Evolutionary conservation across 2,888 invertebrate species (phyloP).

Genomic region (Tipula lateralis): DNA sequence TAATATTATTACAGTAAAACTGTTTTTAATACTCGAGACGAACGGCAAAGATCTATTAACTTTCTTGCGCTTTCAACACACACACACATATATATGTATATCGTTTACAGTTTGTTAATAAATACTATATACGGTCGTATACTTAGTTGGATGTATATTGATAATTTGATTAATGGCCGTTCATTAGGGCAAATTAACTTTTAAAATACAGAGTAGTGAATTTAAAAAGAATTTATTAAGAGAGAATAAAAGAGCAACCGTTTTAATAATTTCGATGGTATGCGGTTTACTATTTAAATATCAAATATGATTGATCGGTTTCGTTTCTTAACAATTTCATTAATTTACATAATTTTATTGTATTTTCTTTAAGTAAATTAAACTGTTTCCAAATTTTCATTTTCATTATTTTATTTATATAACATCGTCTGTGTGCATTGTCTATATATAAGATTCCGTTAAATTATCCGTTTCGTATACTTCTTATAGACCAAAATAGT

Average conservation of each 20-base stretch:
- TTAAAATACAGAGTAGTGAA: neutral
- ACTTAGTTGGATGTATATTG: neutral
- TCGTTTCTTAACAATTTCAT: neutral
- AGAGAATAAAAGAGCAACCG: neutral
- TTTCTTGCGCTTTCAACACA: no score
- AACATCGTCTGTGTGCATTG: neutral
- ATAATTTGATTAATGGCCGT: neutral
- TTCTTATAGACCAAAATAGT: neutral
- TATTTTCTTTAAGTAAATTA: neutral
- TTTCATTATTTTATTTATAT: neutral
- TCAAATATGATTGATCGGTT: neutral
- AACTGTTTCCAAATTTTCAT: neutral
- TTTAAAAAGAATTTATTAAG: neutral
- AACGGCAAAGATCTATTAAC: neutral
- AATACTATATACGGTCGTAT: neutral
- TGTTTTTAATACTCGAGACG: neutral
- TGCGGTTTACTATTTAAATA: neutral
- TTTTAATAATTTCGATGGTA: neutral
- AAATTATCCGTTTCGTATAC: neutral
- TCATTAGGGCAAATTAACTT: neutral
- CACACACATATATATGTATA: no score
- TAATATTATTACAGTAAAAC: neutral
- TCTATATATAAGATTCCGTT: neutral
- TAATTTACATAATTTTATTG: neutral
- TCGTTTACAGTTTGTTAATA: neutral